These are phyloP conservation scores for Cyanoramphus novaezelandiae DNA, from an alignment of 2,113 vertebrate species.

Conservation along the genomic window DNA sequence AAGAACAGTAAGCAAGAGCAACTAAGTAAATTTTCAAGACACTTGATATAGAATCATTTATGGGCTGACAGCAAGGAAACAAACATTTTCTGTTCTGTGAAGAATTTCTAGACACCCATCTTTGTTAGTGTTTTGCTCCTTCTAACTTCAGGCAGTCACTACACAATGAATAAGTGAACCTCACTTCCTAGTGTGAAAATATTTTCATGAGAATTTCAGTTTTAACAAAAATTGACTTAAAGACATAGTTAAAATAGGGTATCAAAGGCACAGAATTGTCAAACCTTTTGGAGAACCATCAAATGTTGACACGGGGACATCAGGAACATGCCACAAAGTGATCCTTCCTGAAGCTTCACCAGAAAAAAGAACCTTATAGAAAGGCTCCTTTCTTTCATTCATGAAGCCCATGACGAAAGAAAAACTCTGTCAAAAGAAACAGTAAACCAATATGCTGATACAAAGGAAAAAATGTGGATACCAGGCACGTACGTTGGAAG, in stretches of 20 bases:
- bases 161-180: not conserved
- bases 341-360: conserved; percentile 79
- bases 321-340: conserved; percentile 80
- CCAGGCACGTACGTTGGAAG: not conserved
- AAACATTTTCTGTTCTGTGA: not conserved
- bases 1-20: not conserved
- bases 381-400: conserved; percentile 83
- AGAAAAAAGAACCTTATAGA: conserved; percentile 81
- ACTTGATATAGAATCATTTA: not conserved
- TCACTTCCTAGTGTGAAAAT: not conserved
- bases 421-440: conserved; percentile 57
- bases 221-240: not conserved
- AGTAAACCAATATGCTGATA: not conserved
- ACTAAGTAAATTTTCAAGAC: not conserved
- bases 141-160: not conserved
- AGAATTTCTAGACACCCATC: not conserved
- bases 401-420: conserved; percentile 78
- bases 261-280: not conserved
- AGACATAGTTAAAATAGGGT: not conserved
- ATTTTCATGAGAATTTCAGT: not conserved
- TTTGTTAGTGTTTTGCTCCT: not conserved
- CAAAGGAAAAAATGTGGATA: not conserved
- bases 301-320: conserved; percentile 75
- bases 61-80: not conserved
- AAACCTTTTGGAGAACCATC: conserved; percentile 81